Base-by-base conservation (phyloP, 2,797 vertebrate genomes). In the Urosaurus nigricauda region DNA sequence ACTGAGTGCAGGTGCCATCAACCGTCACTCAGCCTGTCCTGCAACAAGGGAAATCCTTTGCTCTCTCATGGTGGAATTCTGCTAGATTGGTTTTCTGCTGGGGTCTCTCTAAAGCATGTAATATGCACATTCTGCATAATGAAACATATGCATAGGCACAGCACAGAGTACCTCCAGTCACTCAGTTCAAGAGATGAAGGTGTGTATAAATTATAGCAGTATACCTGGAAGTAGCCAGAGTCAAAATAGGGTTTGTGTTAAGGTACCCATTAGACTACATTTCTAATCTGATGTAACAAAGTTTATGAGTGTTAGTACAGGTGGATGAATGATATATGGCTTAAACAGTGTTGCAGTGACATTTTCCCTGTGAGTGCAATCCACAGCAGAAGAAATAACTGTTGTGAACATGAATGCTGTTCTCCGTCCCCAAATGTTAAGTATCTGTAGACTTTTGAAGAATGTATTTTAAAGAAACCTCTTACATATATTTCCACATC, bases 131-230 rank as follows among this genome's bases (percentile, higher is more conserved):
- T 93, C 90, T 93, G 82, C 91, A 51, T 83, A 95, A 90, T 87
- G 90, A 86, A 91, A 89, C 93, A 93, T 91, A 91, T 93, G 84
- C 51, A 73, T 92, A 94, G 90, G 80, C 83, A 82, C 91, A 93
- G 92, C 91, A 84, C 89, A 89, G 80, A 84, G 68, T 92, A 90
- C 93, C 93, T 94, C 89, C 87, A 92, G 83, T 93, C 82, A 87
- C 43, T 95, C 93, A 95, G 92, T 94, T 95, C 2, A 92, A 95
- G 90, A 94, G 94, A 85, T 95, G 89, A 96, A 93, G 94, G 90
- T 95, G 94, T 95, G 93, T 93, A 94, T 92, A 88, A 26, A 93
- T 94, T 94, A 94, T 86, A 16, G 91, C 95, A 93, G 85, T 94
- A 82, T 47, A 26, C 94, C 94, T 92, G 74, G 93, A 90, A 79